Evolutionary conservation across 2,113 vertebrate genomes (phyloP), one percentile per base, ranked within the genome.

Genomic region (Dendrocopos noguchii): DNA sequence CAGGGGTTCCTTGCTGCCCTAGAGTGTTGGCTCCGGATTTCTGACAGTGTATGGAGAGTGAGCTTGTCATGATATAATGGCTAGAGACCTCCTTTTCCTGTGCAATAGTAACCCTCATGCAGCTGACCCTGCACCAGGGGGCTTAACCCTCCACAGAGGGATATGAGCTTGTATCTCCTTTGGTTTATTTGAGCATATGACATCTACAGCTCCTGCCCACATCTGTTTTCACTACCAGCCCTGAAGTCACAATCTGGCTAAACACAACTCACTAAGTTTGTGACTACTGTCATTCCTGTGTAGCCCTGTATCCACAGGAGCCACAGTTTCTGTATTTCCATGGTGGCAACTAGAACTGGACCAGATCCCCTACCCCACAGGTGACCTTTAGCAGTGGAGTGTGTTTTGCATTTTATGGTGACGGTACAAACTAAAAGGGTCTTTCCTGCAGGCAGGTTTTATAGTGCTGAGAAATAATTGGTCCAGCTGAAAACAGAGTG

Each of bases 41-140:
- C 84, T 80, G 57, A 71, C 28, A 75, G 75, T 1, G 2, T 19
- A 63, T 0, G 1, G 36, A 68, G 10, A 31, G 47, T 1, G 5
- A 74, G 12, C 44, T 81, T 5, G 2, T 66, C 24, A 53, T 21
- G 7, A 3, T 2, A 14, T 16, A 20, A 47, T 78, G 29, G 33
- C 67, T 79, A 20, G 78, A 55, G 25, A 36, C 14, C 17, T 64
- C 61, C 24, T 46, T 9, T 53, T 19, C 29, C 10, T 3, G 28
- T 34, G 25, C 0, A 1, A 24, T 22, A 34, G 27, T 12, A 42
- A 31, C 31, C 88, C 19, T 36, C 15, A 6, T 0, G 0, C n/a
- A n/a, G 50, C 29, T 14, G 44, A 56, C 1, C 1, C 12, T 47
- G 29, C 2, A 1, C 64, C n/a, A 2, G 1, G 15, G 31, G 82